Evolutionary conservation across 2,888 invertebrate species (phyloP), one percentile per base, ranked within the genome.

Genomic region (Ectobius pallidus): DNA sequence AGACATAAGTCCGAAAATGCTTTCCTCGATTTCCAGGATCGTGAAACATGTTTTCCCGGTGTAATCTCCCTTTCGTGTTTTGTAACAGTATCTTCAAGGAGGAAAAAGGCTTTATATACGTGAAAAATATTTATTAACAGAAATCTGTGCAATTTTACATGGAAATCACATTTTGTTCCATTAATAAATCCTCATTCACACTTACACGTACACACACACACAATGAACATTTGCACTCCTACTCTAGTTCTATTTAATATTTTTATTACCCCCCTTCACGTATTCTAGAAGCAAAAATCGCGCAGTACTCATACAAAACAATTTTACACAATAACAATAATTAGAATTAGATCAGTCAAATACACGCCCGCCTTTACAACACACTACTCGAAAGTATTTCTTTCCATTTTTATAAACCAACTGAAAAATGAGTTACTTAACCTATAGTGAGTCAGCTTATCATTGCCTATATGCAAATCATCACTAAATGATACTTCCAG

Each of bases 111-210:
- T n/a, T n/a, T n/a, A 34, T 11, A 34, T 3, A 39, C 9, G 22
- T 69, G 69, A n/a, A 69, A 69, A 69, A 25, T 52, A n/a, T 69
- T 69, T 69, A 69, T 69, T 69, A 52, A 69, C 22, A 34, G 14
- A 69, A 69, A 55, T 16, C 18, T 65, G 20, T 65, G 44, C 65
- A 65, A 42, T 25, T 55, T 55, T 69, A 69, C 52, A 69, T 22
- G 55, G 18, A 34, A 34, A 34, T 55, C 32, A 55, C 22, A 30
- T 14, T 32, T 52, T 52, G 14, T 25, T 52, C 1, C 52, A 52
- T 52, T 52, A 18, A 11, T 9, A 22, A 25, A 22, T 25, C 2
- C 27, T 1, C 65, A 65, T 65, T 65, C 65, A 65, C 16, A 25
- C 32, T 27, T 18, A 55, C 58, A 30, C 25, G 25, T 14, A 18